These are phyloP conservation scores for Andrena marginata DNA, from an alignment of 2,888 invertebrate genomes.

Conservation along the genomic window DNA sequence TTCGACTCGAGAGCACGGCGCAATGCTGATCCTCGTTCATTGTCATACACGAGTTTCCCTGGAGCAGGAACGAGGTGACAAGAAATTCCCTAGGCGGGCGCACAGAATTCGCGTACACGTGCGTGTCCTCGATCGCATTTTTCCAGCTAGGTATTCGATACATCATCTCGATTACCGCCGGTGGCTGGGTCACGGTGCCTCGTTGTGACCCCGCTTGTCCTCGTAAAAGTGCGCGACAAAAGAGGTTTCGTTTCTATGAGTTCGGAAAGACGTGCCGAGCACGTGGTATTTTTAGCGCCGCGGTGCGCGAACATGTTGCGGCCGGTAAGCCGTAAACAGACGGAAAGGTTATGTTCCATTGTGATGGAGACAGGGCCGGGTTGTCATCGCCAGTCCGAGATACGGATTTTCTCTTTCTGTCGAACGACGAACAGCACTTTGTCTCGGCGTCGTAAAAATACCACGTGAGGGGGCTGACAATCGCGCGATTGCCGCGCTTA, in stretches of 20 bases:
- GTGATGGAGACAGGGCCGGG: slow-evolving; percentile 36
- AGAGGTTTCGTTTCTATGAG: slow-evolving; percentile 17
- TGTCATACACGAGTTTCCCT: too few relatives aligned
- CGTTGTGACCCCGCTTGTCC: neutral
- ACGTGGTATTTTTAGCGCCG: slow-evolving; percentile 70
- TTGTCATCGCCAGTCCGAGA: slow-evolving; percentile 25
- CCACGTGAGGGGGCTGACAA: slow-evolving; percentile 25
- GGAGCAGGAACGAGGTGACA: too few relatives aligned
- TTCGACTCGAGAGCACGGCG: too few relatives aligned
- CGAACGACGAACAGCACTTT: slow-evolving; percentile 17
- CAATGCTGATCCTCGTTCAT: too few relatives aligned
- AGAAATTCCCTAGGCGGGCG: too few relatives aligned
- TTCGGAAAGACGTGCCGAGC: slow-evolving; percentile 64
- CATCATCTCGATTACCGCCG: neutral
- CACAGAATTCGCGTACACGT: too few relatives aligned
- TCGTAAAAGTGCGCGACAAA: slow-evolving; percentile 3
- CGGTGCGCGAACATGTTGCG: slow-evolving; percentile 30
- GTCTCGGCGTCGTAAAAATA: slow-evolving; percentile 24
- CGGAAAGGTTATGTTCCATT: slow-evolving; percentile 59
- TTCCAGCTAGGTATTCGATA: neutral
- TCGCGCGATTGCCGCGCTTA: neutral
- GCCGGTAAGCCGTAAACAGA: slow-evolving; percentile 58
- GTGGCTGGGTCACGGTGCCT: slow-evolving; percentile 1
- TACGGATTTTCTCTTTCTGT: slow-evolving; percentile 24
- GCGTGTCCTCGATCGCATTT: neutral